Base-by-base conservation (phyloP, 2,113 vertebrate genomes). In the Choloepus hoffmanni region DNA sequence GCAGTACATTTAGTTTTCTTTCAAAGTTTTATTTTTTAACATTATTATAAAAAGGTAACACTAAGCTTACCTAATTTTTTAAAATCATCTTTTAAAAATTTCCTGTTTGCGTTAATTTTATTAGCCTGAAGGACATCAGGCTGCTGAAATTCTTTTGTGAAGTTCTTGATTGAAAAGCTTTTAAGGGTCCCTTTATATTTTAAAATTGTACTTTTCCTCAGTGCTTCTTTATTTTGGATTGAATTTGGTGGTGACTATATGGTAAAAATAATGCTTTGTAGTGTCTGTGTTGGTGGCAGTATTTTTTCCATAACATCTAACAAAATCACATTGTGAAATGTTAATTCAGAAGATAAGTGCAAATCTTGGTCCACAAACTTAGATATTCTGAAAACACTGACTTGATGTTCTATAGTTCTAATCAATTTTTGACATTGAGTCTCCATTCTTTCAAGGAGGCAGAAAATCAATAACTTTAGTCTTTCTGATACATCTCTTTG, bases 81-180 rank as follows among this genome's bases (percentile, higher is more conserved):
- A 53, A 62, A 95, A 81, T 58, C 67, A 74, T 16, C 30, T 30
- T 79, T 77, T 89, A 19, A 86, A 88, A 90, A 40, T 30, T 9
- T 45, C 36, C 72, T 63, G 5, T 82, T 92, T 92, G 55, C 15
- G 43, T 83, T 87, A n/a, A 76, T 95, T 92, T 92, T 88, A 92
- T 95, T 93, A 86, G 30, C 45, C 48, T n/a, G 45, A 95, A 77
- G 83, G 92, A 70, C 24, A 92, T 93, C 92, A 68, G 26, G 78
- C 87, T 89, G 7, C 36, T 70, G 92, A 87, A 79, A 89, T 74
- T 88, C 26, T 82, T 74, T 85, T 60, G 40, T 85, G 33, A 95
- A 76, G 18, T 83, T 92, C 30, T 89, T 86, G 43, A 85, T 9
- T 67, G 87, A 82, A 92, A 82, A 88, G 7, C 33, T 84, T 94